These are phyloP conservation scores for Pseudomyrmex cubaensis DNA, from an alignment of 1,140 invertebrate species.

Conservation along the genomic window DNA sequence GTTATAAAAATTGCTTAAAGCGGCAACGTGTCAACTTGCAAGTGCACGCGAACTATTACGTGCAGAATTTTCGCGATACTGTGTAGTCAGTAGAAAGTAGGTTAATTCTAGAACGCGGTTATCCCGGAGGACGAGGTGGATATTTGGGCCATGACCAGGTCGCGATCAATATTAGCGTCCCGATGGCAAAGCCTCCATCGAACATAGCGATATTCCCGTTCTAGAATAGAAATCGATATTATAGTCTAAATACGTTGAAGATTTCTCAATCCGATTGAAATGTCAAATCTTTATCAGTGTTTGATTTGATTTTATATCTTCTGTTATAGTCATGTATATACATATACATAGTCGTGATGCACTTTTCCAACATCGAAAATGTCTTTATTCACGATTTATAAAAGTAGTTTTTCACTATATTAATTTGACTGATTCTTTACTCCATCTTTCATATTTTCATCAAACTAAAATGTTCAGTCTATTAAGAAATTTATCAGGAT, in stretches of 20 bases:
- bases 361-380: conserved; percentile 44
- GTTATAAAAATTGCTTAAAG: background rate
- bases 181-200: conserved; percentile 71
- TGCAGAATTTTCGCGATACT: conserved; percentile 39
- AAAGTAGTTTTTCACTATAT: background rate
- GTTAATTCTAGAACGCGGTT: conserved; percentile 78
- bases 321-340: conserved; percentile 4
- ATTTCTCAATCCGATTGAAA: conserved; percentile 37
- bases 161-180: conserved; percentile 82
- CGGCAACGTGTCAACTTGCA: conserved; percentile 13
- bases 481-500: too few relatives aligned
- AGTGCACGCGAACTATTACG: background rate
- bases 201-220: conserved; percentile 40
- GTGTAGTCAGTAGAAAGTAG: conserved; percentile 75
- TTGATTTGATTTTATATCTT: conserved; percentile 36
- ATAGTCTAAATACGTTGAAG: conserved; percentile 1
- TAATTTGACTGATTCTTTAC: background rate
- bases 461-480: too few relatives aligned
- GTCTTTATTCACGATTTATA: conserved; percentile 11
- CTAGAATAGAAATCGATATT: conserved; percentile 53
- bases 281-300: conserved; percentile 10
- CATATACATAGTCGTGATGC: conserved; percentile 31
- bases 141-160: conserved; percentile 85
- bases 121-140: conserved; percentile 80
- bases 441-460: too few relatives aligned